Evolutionary conservation across 2,888 invertebrate species (phyloP), one percentile per base, ranked within the genome.

Genomic region (Entomobrya proxima): DNA sequence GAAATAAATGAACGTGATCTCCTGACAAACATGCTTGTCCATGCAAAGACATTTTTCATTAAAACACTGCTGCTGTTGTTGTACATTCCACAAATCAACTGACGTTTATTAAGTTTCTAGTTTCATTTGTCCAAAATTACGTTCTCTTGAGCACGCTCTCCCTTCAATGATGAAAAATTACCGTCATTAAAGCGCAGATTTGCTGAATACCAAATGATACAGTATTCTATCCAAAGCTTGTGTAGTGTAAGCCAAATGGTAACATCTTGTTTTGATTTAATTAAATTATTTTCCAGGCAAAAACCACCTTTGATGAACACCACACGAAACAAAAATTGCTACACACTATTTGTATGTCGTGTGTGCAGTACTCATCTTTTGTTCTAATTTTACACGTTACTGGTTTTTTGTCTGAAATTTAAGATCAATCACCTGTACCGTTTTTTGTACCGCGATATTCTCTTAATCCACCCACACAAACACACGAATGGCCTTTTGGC

Each of bases 51-150:
- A 69, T 27, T 69, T 69, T 69, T 75, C 52, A 75, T 75, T 44
- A 78, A 30, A 44, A 64, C 76, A 35, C 47, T 47, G 37, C 37
- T 18, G 21, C 67, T 44, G n/a, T n/a, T n/a, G n/a, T 24, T 58
- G 13, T 40, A 35, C 15, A 35, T 61, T 35, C 32, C 15, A 30
- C 55, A 2, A 61, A 18, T 35, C 32, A 55, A 78, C 24, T 64
- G n/a, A n/a, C 77, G 44, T 78, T 78, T 64, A 78, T 78, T 78
- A 78, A 61, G 44, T 47, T 78, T 21, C 61, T 47, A 27, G 58
- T n/a, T 58, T 58, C 61, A 27, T 78, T 55, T 55, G 55, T 55
- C 27, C 58, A 11, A 24, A 58, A 58, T 58, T 58, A 24, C 24
- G 13, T 30, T 58, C 58, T 76, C 37, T 30, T 50, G 47, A 13